These are phyloP conservation scores for Fragum sueziense DNA, from an alignment of 2,888 invertebrate species.

Conservation along the genomic window DNA sequence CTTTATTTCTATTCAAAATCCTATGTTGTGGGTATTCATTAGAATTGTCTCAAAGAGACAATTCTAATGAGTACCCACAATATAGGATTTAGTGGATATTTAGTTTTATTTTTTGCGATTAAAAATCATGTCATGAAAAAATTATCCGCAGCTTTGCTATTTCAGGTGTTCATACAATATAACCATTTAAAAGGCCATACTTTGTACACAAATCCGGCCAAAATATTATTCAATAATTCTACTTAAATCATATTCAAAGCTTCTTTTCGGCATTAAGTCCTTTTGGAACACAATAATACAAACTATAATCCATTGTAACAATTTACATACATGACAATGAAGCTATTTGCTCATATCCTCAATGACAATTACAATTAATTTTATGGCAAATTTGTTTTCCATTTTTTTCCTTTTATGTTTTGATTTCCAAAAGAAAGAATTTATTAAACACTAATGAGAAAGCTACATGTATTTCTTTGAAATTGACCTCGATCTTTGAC, in stretches of 20 bases:
- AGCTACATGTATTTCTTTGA: too few species aligned
- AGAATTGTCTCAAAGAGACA: not conserved
- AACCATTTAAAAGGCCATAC: not conserved
- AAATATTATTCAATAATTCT: not conserved
- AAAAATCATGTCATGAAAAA: not conserved
- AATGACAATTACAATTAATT: too few species aligned
- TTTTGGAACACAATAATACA: not conserved
- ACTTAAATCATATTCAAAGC: not conserved
- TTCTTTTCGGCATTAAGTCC: not conserved
- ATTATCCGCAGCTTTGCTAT: not conserved
- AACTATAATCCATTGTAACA: not conserved
- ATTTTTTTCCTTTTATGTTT: too few species aligned
- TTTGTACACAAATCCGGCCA: not conserved
- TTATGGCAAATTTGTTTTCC: too few species aligned
- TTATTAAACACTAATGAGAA: too few species aligned
- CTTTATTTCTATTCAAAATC: not conserved
- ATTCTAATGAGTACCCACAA: slow-evolving; percentile 2
- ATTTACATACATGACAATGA: too few species aligned
- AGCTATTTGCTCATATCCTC: too few species aligned
- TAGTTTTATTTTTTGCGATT: not conserved
- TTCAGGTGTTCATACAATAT: not conserved
- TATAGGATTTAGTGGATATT: not conserved
- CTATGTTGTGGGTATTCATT: not conserved
- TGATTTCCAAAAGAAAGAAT: too few species aligned
- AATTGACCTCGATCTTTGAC: too few species aligned